phyloP scores from a whole-genome alignment of 2,113 vertebrate species.

The Myotis lucifugus region DNA sequence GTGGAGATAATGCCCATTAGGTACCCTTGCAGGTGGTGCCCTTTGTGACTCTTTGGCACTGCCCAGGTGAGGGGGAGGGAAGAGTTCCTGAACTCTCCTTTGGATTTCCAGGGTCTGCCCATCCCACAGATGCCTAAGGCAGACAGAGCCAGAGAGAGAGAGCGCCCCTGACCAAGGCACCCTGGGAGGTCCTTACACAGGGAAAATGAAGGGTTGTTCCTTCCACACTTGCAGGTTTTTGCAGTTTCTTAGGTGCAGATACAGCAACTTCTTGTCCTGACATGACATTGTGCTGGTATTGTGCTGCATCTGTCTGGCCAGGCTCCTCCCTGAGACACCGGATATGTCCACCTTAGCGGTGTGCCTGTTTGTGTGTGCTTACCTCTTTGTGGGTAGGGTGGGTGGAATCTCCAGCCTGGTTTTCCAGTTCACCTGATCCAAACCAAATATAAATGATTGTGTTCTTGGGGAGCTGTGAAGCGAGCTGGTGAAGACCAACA shows the following conservation, averaged over 20 bases:
- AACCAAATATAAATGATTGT: not conserved
- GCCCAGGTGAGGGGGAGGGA: not conserved
- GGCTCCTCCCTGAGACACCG: fast-evolving
- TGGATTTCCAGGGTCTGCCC: not conserved
- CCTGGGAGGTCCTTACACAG: no score
- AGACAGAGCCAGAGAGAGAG: not conserved
- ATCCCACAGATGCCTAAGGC: not conserved
- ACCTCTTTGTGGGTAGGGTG: not conserved
- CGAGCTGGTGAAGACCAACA: not conserved
- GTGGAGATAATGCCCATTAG: not conserved
- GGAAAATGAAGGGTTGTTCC: no score
- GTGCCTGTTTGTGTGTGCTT: fast-evolving
- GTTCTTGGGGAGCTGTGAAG: not conserved
- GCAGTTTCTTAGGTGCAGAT: not conserved
- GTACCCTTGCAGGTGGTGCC: not conserved
- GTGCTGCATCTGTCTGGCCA: not conserved
- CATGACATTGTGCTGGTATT: not conserved
- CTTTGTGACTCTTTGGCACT: not conserved
- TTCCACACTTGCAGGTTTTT: not conserved
- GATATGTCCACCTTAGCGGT: not conserved
- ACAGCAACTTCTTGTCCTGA: not conserved
- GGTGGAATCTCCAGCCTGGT: no score
- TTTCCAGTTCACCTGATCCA: not conserved
- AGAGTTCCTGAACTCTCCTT: not conserved
- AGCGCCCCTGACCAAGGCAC: no score